phyloP scores from a whole-genome alignment of 2,113 vertebrate species.

The Pogonocichla stellata region DNA sequence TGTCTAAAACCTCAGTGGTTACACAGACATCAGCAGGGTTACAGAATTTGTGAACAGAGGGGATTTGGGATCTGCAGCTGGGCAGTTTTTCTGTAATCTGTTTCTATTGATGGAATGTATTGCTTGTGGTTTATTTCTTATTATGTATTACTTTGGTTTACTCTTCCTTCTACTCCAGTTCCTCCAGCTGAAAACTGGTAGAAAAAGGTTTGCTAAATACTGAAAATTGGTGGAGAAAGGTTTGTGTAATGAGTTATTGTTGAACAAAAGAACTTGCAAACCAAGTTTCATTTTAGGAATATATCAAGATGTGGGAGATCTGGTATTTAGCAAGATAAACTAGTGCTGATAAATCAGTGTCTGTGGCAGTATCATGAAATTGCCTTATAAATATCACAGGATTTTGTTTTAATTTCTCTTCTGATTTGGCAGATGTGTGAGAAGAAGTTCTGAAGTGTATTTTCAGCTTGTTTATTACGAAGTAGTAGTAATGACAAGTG shows the following conservation, averaged over 20 bases:
- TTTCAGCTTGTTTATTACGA: neutral
- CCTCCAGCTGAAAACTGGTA: neutral
- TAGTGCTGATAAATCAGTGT: neutral
- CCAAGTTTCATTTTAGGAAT: neutral
- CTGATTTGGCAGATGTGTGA: neutral
- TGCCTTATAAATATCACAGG: neutral
- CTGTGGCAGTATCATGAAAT: neutral
- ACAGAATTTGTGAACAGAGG: neutral
- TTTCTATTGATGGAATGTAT: neutral
- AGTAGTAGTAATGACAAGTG: constrained; percentile 1
- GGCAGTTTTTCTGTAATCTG: neutral
- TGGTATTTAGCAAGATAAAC: neutral
- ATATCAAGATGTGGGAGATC: neutral
- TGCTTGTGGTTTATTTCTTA: neutral
- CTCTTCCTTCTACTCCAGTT: neutral
- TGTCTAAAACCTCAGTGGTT: neutral
- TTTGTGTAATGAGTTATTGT: neutral
- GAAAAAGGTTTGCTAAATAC: neutral
- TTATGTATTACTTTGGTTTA: neutral
- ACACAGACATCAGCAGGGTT: neutral
- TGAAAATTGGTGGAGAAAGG: neutral
- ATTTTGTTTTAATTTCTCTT: neutral
- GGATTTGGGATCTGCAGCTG: neutral
- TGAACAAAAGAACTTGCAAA: neutral
- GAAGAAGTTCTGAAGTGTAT: neutral